Percentiles rank a stretch among this genome's conserved stretches.
Conservation (phyloP, 2,797 vertebrate genomes). For the Sus cebifrons region DNA sequence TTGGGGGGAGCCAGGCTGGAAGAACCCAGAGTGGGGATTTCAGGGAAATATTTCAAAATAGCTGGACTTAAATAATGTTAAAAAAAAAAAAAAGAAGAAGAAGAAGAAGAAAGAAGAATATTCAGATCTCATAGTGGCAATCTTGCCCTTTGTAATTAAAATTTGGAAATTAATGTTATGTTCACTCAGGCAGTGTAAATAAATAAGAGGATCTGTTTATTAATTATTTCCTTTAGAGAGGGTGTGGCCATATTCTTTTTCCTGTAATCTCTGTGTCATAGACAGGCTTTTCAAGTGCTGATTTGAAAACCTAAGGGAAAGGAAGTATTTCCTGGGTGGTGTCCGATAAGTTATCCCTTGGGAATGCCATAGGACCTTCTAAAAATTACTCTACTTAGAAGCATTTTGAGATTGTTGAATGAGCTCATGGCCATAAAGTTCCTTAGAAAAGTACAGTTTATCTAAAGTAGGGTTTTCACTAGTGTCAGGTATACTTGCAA, state of each 20-base stretch:
- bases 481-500: neutral
- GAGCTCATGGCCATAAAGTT: neutral
- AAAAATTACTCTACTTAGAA: constrained; percentile 1
- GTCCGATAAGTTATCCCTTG: neutral
- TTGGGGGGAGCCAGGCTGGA: neutral
- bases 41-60: neutral
- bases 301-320: constrained; percentile 66
- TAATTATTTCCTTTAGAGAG: constrained; percentile 68
- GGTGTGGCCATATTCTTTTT: constrained; percentile 27
- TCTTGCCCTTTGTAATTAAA: constrained; percentile 56
- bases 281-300: constrained; percentile 73
- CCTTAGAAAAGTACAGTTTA: neutral
- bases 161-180: constrained; percentile 77
- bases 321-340: constrained; percentile 67
- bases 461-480: neutral
- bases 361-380: neutral
- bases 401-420: neutral
- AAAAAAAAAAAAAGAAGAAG: constrained; percentile 62
- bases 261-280: constrained; percentile 37
- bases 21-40: neutral
- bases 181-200: constrained; percentile 53
- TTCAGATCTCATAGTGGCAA: neutral
- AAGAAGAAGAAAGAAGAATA: constrained; percentile 46
- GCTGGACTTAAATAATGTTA: neutral
- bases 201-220: constrained; percentile 73